Percentiles rank a stretch among this genome's conserved stretches.
phyloP scores from a whole-genome alignment of 2,888 invertebrate species.

The Eupithecia subfuscata region DNA sequence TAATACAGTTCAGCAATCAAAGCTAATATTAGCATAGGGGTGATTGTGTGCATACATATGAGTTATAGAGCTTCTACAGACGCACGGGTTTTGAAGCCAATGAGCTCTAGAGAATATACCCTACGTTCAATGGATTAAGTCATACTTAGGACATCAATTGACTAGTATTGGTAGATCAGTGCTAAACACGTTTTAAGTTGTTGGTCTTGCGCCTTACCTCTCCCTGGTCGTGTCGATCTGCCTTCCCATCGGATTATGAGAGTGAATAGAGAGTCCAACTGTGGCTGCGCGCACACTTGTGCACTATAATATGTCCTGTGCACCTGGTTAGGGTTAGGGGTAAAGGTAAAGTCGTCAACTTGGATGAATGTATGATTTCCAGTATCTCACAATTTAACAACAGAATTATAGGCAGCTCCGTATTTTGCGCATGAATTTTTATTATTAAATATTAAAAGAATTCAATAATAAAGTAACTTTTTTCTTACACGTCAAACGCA shows the following conservation, averaged over 20 bases:
- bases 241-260: too few species aligned
- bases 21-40: background rate
- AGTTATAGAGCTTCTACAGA: background rate
- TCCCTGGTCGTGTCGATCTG: too few species aligned
- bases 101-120: background rate
- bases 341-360: too few species aligned
- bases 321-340: too few species aligned
- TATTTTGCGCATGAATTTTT: background rate
- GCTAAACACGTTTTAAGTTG: too few species aligned
- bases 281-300: too few species aligned
- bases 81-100: background rate
- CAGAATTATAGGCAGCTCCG: background rate
- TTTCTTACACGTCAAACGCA: background rate
- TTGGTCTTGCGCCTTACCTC: too few species aligned
- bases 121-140: background rate
- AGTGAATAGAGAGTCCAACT: too few species aligned
- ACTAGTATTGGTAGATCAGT: too few species aligned
- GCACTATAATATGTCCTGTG: too few species aligned
- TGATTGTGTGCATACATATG: background rate
- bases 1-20: constrained; percentile 5
- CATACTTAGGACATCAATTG: too few species aligned
- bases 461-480: background rate
- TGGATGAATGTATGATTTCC: background rate
- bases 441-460: background rate
- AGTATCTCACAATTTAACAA: background rate